Evolutionary conservation across 2,113 vertebrate genomes (phyloP).

Genomic region (Siniperca knerii): DNA sequence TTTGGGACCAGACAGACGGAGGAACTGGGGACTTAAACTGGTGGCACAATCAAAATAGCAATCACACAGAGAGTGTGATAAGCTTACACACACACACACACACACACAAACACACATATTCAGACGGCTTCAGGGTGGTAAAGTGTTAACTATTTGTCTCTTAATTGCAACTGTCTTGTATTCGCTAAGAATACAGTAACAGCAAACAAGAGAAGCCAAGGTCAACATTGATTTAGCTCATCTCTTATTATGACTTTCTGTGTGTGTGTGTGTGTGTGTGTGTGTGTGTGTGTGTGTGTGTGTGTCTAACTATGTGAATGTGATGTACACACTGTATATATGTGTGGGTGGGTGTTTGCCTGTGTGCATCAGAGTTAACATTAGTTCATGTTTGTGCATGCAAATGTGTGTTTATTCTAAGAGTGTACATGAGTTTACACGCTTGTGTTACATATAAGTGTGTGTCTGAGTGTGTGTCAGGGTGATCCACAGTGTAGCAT

Average conservation of each 20-base stretch:
- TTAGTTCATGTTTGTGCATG: background rate
- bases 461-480: background rate
- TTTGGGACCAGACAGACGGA: background rate
- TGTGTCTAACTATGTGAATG: background rate
- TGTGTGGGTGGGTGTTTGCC: background rate
- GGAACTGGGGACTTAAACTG: constrained; percentile 1
- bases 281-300: background rate
- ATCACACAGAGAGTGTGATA: background rate
- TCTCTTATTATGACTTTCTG: background rate
- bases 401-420: background rate
- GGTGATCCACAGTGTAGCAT: background rate
- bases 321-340: background rate
- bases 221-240: background rate
- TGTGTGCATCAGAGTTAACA: background rate
- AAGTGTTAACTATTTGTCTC: background rate
- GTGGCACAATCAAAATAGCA: background rate
- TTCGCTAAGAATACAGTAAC: background rate
- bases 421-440: background rate
- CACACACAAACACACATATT: background rate
- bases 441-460: background rate
- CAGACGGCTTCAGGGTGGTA: background rate
- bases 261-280: background rate
- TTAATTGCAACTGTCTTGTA: no score
- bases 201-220: background rate
- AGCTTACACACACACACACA: background rate